Conservation (phyloP, 1,140 invertebrate species). For the Drosophila persimilis region DNA sequence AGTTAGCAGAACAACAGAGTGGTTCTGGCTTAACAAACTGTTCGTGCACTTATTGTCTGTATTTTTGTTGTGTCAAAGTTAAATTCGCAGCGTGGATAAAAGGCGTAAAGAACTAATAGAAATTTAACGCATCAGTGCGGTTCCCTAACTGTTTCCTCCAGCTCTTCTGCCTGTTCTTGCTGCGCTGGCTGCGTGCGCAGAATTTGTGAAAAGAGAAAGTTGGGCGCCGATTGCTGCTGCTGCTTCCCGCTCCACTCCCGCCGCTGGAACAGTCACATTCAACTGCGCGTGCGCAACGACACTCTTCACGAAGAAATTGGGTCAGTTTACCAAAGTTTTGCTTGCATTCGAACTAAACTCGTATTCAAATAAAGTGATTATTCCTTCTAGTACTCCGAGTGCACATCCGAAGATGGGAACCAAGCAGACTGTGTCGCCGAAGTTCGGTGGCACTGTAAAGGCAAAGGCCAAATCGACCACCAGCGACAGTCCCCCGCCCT, state of each 20-base stretch:
- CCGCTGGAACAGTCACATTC: slow-evolving; percentile 14
- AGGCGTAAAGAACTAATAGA: slow-evolving; percentile 20
- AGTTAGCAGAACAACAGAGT: no score
- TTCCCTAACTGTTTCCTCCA: no score
- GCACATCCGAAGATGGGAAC: slow-evolving; percentile 48
- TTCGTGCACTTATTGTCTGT: no score
- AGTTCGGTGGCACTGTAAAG: slow-evolving; percentile 1
- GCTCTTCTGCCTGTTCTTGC: slow-evolving; percentile 9
- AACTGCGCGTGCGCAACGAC: slow-evolving; percentile 51
- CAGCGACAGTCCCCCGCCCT: neutral
- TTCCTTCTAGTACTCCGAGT: slow-evolving; percentile 9
- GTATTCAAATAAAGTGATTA: neutral
- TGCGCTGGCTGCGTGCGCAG: slow-evolving; percentile 53
- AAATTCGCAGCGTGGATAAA: neutral
- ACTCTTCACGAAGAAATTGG: slow-evolving; percentile 37
- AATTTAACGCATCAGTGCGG: slow-evolving; percentile 34
- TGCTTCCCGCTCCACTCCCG: slow-evolving; percentile 1
- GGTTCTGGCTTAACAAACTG: no score
- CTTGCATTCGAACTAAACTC: neutral
- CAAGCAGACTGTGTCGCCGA: slow-evolving; percentile 46
- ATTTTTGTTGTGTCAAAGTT: no score
- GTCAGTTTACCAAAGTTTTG: slow-evolving; percentile 12
- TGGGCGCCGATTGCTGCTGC: slow-evolving; percentile 16
- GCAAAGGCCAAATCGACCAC: slow-evolving; percentile 1
- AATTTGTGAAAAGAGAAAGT: slow-evolving; percentile 81